Evolutionary conservation across 2,113 vertebrate species (phyloP), one percentile per base, ranked within the genome.

Genomic region (Drymodes brunneopygia): DNA sequence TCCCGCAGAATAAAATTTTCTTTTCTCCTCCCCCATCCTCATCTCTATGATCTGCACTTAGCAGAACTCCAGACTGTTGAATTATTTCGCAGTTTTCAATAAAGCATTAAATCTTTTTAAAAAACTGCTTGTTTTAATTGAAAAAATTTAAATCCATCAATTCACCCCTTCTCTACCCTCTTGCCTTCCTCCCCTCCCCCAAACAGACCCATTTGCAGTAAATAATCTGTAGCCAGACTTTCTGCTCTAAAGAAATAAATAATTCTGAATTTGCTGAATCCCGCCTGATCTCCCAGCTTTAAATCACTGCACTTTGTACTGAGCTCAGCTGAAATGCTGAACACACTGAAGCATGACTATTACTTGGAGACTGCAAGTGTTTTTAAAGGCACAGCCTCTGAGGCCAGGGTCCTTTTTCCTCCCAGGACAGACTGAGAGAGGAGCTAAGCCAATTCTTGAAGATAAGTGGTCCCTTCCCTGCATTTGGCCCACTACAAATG

Each of bases 51-150:
- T 81, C 80, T 79, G 82, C 86, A 92, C 74, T 93, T 92, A 84
- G 87, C 78, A 96, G 72, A 79, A n/a, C 48, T 89, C 86, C 91
- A 93, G 56, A 62, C 70, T 91, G 88, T 62, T 91, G 89, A 97
- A 86, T 96, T 96, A 97, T 94, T 97, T 93, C 91, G 66, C 81
- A 27, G 58, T 95, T 91, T 82, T 90, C 96, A 92, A 90, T 92
- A 88, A 84, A 73, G 83, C 91, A 90, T 96, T 98, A 97, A 98
- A 97, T 98, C 96, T 97, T 96, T 96, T 96, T 92, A 60, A 60
- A 96, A 97, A 97, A 96, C 78, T 95, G 90, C 94, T 96, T 96
- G 67, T 97, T 98, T 98, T 98, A 97, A 98, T 97, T 98, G 97
- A 97, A 98, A 83, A 98, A 95, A 86, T 23, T 94, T 94, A 96